Evolutionary conservation across 2,797 vertebrate species (phyloP).

Genomic region (Rhynchonycteris naso): DNA sequence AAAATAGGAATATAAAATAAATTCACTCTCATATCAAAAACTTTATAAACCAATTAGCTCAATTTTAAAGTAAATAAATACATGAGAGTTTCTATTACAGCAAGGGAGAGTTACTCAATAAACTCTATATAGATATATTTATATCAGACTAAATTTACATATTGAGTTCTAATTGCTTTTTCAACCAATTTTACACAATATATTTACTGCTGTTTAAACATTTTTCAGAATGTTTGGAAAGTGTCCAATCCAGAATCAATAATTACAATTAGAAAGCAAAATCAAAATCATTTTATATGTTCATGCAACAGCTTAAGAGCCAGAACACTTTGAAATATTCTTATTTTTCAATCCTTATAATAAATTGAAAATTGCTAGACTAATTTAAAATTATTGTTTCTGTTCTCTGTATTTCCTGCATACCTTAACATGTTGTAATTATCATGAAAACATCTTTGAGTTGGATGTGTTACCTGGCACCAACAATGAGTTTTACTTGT

Average conservation of each 20-base stretch:
- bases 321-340: slow-evolving; percentile 75
- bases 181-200: slow-evolving; percentile 86
- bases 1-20: slow-evolving; percentile 84
- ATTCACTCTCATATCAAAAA: slow-evolving; percentile 87
- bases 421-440: slow-evolving; percentile 79
- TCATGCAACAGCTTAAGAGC: slow-evolving; percentile 74
- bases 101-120: slow-evolving; percentile 85
- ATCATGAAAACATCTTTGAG: slow-evolving; percentile 29
- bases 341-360: slow-evolving; percentile 77
- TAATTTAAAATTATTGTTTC: slow-evolving; percentile 75
- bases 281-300: slow-evolving; percentile 78
- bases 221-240: slow-evolving; percentile 83
- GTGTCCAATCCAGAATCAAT: slow-evolving; percentile 78
- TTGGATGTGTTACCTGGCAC: neutral
- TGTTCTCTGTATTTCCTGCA: slow-evolving; percentile 43
- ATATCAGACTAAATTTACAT: slow-evolving; percentile 86
- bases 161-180: slow-evolving; percentile 88
- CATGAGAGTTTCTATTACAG: slow-evolving; percentile 84
- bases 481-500: neutral
- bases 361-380: slow-evolving; percentile 74
- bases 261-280: slow-evolving; percentile 79
- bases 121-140: slow-evolving; percentile 85
- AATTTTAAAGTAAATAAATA: slow-evolving; percentile 88
- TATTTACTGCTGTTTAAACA: slow-evolving; percentile 85
- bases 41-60: slow-evolving; percentile 86